Evolutionary conservation across 2,797 vertebrate genomes (phyloP).

Genomic region (Cephalopachus bancanus): DNA sequence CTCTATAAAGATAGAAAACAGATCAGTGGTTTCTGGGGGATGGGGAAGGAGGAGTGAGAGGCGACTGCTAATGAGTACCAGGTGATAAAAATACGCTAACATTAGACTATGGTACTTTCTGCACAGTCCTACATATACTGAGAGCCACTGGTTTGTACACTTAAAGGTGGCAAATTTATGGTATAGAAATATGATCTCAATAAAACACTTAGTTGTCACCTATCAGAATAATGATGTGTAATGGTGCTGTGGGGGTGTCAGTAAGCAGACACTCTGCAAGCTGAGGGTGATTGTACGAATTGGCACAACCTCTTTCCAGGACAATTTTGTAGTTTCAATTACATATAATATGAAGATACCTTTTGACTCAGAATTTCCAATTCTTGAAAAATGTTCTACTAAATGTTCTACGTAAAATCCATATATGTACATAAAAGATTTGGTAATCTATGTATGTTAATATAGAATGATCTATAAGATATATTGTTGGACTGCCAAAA

Average conservation of each 20-base stretch:
- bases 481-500: neutral
- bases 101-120: too few species aligned
- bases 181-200: neutral
- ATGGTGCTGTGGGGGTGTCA: rapidly evolving
- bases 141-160: neutral
- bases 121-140: neutral
- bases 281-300: neutral
- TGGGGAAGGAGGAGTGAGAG: neutral
- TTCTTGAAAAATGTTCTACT: neutral
- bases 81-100: neutral
- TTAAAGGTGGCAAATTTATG: neutral
- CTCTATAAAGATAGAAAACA: neutral
- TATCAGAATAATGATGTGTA: too few species aligned
- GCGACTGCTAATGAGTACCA: neutral
- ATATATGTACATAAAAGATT: neutral
- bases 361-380: neutral
- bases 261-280: too few species aligned
- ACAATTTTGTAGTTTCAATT: neutral
- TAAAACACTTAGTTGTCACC: neutral
- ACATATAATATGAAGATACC: neutral
- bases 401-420: neutral
- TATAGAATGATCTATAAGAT: neutral
- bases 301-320: neutral
- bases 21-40: neutral
- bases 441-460: neutral